phyloP scores from a whole-genome alignment of 2,113 vertebrate species.

The Ursus arctos region DNA sequence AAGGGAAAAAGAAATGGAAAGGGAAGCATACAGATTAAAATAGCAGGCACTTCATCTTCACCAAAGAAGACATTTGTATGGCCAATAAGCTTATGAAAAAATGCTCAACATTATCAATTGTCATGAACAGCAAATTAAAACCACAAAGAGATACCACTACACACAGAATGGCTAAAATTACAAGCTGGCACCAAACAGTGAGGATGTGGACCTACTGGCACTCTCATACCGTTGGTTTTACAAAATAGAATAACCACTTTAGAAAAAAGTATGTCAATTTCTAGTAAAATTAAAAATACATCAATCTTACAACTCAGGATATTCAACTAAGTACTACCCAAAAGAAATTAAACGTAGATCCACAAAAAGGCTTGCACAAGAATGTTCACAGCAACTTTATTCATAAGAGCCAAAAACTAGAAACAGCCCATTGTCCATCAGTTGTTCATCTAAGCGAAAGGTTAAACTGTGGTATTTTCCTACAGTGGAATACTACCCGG shows the following conservation, averaged over 20 bases:
- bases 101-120: neutral
- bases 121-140: constrained; percentile 13
- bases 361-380: constrained; percentile 35
- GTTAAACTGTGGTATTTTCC: neutral
- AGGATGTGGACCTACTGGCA: neutral
- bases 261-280: neutral
- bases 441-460: neutral
- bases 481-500: neutral
- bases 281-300: constrained; percentile 27
- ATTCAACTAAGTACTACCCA: neutral
- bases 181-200: neutral
- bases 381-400: constrained; percentile 56
- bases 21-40: neutral
- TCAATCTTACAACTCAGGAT: neutral
- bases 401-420: constrained; percentile 22
- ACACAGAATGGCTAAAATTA: neutral
- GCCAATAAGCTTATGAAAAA: neutral
- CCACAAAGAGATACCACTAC: neutral
- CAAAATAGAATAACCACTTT: neutral
- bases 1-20: neutral
- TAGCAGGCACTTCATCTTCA: neutral
- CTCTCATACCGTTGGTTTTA: neutral
- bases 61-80: neutral
- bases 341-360: constrained; percentile 20
- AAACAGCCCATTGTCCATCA: neutral